Percentiles rank a stretch among this genome's conserved stretches.
Conservation (phyloP, 2,888 invertebrate genomes). For the Drosophila anceps region DNA sequence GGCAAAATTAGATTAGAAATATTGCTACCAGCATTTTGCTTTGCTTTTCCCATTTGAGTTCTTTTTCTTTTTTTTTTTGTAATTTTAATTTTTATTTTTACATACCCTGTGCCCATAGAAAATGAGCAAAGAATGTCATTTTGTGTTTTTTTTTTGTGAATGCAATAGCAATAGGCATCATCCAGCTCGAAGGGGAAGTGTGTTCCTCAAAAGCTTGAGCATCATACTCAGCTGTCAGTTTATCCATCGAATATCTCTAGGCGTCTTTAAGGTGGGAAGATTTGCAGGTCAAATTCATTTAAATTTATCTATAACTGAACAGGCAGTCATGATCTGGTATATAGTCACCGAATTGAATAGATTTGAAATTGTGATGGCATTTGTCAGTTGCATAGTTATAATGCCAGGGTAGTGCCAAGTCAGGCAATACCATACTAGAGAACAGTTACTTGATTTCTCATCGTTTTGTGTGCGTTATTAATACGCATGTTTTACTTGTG, state of each 20-base stretch:
- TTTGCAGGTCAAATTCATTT: background rate
- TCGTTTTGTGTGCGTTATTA: conserved; percentile 64
- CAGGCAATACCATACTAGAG: background rate
- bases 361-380: background rate
- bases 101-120: conserved; percentile 5
- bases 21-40: conserved; percentile 79
- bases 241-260: background rate
- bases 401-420: background rate
- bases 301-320: too few species aligned
- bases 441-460: conserved; percentile 8
- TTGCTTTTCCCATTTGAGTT: conserved; percentile 58
- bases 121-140: background rate
- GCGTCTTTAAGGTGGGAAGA: background rate
- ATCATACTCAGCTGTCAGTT: background rate
- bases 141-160: background rate
- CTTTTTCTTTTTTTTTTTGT: conserved; percentile 16
- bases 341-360: too few species aligned
- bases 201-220: background rate
- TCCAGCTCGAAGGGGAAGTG: background rate
- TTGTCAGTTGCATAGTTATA: background rate
- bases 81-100: conserved; percentile 25
- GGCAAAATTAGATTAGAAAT: conserved; percentile 82
- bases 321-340: too few species aligned
- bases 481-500: conserved; percentile 60
- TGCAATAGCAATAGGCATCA: background rate